phyloP scores from a whole-genome alignment of 2,888 invertebrate species.

The Agriotes lineatus region DNA sequence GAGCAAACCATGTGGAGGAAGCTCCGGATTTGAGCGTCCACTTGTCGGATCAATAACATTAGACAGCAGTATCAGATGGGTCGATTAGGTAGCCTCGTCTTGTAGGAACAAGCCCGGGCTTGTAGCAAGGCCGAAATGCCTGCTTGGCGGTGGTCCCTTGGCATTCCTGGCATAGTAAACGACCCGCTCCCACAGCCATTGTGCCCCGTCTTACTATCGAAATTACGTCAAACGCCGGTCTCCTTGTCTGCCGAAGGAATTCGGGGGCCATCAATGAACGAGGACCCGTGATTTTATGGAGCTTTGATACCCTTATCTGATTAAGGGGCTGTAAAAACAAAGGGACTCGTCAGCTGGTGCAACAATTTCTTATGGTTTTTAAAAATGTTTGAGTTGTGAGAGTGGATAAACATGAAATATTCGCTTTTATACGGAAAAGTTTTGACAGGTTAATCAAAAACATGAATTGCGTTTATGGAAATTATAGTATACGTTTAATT shows the following conservation, averaged over 20 bases:
- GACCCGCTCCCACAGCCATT: slow-evolving; percentile 41
- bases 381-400: too few species aligned
- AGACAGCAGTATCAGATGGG: slow-evolving; percentile 35
- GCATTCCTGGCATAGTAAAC: slow-evolving; percentile 43
- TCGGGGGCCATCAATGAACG: background rate
- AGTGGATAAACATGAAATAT: too few species aligned
- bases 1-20: slow-evolving; percentile 1
- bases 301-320: too few species aligned
- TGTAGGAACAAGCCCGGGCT: slow-evolving; percentile 31
- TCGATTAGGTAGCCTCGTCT: slow-evolving; percentile 36
- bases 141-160: slow-evolving; percentile 41
- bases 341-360: too few species aligned
- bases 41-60: slow-evolving; percentile 34
- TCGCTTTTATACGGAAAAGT: too few species aligned
- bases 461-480: too few species aligned
- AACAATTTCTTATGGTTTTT: too few species aligned
- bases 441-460: too few species aligned
- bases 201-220: slow-evolving; percentile 29
- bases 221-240: slow-evolving; percentile 26
- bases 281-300: too few species aligned
- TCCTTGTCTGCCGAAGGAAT: slow-evolving; percentile 24
- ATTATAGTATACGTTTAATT: too few species aligned
- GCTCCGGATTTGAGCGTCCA: slow-evolving; percentile 25
- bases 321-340: too few species aligned
- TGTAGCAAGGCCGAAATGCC: slow-evolving; percentile 32